Percentiles rank a stretch among this genome's conserved stretches.
phyloP scores from a whole-genome alignment of 2,797 vertebrate genomes.

The Amniataba percoides region DNA sequence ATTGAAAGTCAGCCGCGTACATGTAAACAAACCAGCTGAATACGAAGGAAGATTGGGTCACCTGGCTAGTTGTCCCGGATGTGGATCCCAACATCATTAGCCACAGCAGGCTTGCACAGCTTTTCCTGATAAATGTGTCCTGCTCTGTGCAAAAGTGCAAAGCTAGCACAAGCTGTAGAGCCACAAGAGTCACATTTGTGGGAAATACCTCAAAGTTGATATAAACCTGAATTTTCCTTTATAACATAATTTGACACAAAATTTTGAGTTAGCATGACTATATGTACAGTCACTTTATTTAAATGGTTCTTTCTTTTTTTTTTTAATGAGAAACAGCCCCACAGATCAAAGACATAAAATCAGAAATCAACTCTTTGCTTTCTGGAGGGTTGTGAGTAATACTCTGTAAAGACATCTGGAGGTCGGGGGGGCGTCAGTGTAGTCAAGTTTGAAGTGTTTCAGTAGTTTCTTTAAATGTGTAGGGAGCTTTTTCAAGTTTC shows the following conservation, averaged over 20 bases:
- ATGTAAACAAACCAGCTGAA: background rate
- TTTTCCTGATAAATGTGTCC: no score
- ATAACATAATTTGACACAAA: background rate
- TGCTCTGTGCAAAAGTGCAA: background rate
- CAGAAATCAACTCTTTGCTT: background rate
- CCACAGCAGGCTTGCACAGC: background rate
- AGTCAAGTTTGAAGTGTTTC: no score
- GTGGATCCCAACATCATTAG: background rate
- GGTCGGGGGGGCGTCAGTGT: no score
- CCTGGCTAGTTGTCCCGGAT: background rate
- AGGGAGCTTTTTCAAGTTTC: background rate
- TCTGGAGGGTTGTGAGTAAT: background rate
- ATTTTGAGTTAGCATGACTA: background rate
- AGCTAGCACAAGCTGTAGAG: background rate
- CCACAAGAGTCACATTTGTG: no score
- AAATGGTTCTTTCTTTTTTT: background rate
- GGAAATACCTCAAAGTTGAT: no score
- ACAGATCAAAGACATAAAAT: background rate
- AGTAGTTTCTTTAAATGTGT: background rate
- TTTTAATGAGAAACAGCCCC: background rate
- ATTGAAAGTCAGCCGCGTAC: background rate
- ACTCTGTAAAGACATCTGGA: background rate
- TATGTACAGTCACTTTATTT: background rate
- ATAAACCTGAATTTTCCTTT: no score
- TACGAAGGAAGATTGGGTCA: background rate